Conservation (phyloP, 2,113 vertebrate species). For the Serinus canaria region DNA sequence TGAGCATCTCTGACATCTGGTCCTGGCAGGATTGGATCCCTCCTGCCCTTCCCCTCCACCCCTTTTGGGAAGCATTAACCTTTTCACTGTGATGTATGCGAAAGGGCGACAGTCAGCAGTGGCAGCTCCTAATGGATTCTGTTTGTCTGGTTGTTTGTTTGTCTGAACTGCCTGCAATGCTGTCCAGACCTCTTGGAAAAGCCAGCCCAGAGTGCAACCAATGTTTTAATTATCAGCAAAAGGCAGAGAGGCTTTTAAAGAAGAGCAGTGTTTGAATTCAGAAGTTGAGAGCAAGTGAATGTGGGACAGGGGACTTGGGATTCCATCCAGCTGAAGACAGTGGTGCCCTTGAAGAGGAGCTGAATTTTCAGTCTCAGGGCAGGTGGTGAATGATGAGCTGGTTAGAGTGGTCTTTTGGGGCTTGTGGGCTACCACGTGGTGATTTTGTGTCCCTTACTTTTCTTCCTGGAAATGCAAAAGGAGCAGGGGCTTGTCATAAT, state of each 20-base stretch:
- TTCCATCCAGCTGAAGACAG: not conserved
- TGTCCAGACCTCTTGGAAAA: constrained; percentile 57
- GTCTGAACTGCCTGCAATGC: constrained; percentile 40
- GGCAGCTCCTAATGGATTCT: constrained; percentile 65
- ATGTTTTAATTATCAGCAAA: constrained; percentile 45
- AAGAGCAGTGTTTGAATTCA: not conserved
- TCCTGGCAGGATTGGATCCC: not conserved
- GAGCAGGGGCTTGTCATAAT: not conserved
- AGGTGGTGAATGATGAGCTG: not conserved
- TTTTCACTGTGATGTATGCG: constrained; percentile 63
- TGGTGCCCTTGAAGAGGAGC: not conserved
- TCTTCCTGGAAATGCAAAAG: not conserved
- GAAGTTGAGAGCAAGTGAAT: not conserved
- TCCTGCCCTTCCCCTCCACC: constrained; percentile 11
- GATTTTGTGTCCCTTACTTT: not conserved
- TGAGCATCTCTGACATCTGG: constrained; percentile 47
- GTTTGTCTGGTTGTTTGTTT: constrained; percentile 45
- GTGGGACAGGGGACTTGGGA: not conserved
- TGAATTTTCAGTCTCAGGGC: not conserved
- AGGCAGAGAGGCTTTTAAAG: not conserved
- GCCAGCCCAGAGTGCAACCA: constrained; percentile 10
- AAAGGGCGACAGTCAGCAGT: constrained; percentile 62
- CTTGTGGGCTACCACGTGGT: not conserved
- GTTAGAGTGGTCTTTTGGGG: not conserved
- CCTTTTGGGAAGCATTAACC: constrained; percentile 63